A percentile compares a stretch with the other conserved stretches of the same genome.
phyloP scores from a whole-genome alignment of 2,888 invertebrate species.

The Gastracanthus pulcherrimus region DNA sequence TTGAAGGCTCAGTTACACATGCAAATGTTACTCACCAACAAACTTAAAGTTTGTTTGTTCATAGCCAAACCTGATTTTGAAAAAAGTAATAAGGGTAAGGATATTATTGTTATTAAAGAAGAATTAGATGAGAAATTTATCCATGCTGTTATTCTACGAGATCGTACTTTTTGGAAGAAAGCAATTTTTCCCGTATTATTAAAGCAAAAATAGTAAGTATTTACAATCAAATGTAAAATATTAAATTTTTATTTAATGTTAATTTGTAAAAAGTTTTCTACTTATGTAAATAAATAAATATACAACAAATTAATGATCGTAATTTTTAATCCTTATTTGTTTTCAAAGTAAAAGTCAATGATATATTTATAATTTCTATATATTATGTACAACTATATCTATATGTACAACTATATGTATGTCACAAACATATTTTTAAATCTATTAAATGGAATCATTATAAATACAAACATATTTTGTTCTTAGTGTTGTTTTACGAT shows the following conservation, averaged over 20 bases:
- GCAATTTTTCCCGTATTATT: constrained; percentile 26
- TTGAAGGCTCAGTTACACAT: constrained; percentile 61
- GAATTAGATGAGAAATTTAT: constrained; percentile 41
- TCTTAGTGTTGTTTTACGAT: constrained; percentile 34
- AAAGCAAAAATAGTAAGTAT: constrained; percentile 4
- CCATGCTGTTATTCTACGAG: constrained; percentile 7
- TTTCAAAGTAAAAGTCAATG: too few relatives aligned
- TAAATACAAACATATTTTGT: too few relatives aligned
- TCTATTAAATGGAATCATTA: too few relatives aligned
- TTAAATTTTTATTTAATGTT: not conserved
- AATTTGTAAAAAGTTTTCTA: not conserved
- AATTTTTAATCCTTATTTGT: too few relatives aligned
- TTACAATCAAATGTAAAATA: not conserved
- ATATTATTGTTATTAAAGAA: constrained; percentile 36
- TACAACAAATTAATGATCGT: not conserved
- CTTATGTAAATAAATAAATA: not conserved
- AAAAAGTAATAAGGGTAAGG: constrained; percentile 53
- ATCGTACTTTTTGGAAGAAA: constrained; percentile 17
- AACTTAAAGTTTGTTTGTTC: constrained; percentile 61
- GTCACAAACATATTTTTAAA: too few relatives aligned
- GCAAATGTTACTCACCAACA: constrained; percentile 63
- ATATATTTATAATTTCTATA: too few relatives aligned
- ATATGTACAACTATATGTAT: too few relatives aligned
- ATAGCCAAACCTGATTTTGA: constrained; percentile 64
- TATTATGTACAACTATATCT: too few relatives aligned